These are phyloP conservation scores for Thamnophis sirtalis DNA, from an alignment of 2,113 vertebrate species.

Conservation along the genomic window DNA sequence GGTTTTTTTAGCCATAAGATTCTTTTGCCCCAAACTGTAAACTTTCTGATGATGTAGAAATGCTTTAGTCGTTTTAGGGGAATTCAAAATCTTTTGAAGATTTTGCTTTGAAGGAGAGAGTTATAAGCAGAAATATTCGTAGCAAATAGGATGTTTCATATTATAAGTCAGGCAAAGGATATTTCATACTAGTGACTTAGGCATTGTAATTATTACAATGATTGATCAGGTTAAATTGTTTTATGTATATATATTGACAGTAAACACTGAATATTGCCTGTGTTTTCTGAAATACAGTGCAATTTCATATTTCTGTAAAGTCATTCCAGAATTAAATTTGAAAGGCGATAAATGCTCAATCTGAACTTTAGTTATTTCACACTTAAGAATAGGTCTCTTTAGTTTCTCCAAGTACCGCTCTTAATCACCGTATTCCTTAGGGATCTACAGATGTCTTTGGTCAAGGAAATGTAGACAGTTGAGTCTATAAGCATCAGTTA, in stretches of 20 bases:
- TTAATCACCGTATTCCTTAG: constrained; percentile 26
- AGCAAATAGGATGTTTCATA: not conserved
- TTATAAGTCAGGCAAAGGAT: not conserved
- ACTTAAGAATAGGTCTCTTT: not conserved
- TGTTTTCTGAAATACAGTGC: constrained; percentile 9
- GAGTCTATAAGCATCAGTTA: not conserved
- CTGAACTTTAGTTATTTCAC: not conserved
- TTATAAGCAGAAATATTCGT: not conserved
- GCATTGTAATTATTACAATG: not conserved
- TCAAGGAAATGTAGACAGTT: not conserved
- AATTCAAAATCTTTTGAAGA: not conserved
- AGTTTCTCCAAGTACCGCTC: not conserved
- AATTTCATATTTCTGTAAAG: constrained; percentile 1
- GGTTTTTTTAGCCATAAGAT: not conserved
- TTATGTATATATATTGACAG: not conserved
- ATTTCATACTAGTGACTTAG: not conserved
- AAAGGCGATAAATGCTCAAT: not conserved
- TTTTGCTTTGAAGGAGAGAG: not conserved
- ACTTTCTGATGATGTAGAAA: not conserved
- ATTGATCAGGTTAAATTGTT: not conserved
- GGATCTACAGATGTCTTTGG: not conserved
- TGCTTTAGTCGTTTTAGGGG: not conserved
- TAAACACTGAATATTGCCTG: not conserved
- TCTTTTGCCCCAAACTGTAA: not conserved
- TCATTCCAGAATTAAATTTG: constrained; percentile 13